Percentiles rank a stretch among this genome's conserved stretches.
phyloP scores from a whole-genome alignment of 1,140 invertebrate genomes.

The Zaprionus taronus region DNA sequence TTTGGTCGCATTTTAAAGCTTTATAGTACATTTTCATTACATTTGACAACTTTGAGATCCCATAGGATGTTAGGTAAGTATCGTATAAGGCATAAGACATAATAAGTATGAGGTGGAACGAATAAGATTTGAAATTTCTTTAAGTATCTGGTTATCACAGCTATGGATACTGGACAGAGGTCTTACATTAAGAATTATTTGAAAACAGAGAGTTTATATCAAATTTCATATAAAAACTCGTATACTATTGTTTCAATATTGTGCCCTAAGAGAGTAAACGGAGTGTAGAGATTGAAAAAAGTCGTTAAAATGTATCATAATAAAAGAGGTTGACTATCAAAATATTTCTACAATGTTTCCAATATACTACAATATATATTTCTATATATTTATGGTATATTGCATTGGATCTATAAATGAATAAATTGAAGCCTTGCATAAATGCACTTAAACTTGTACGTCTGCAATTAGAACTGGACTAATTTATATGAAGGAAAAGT shows the following conservation, averaged over 20 bases:
- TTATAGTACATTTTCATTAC: not conserved
- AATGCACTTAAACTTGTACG: not conserved
- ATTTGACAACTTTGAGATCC: conserved; percentile 14
- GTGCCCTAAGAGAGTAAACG: not conserved
- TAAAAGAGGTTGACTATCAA: not conserved
- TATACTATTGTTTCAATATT: not conserved
- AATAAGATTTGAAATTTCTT: not conserved
- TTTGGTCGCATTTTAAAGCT: conserved; percentile 26
- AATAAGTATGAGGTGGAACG: not conserved
- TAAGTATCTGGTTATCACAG: conserved; percentile 1
- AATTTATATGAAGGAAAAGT: not conserved
- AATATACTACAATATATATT: not conserved
- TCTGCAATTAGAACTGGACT: not conserved
- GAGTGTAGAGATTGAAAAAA: not conserved
- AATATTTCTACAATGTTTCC: not conserved
- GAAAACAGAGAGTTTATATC: not conserved
- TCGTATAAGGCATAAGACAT: not conserved
- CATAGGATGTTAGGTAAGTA: not conserved
- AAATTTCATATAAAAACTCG: not conserved
- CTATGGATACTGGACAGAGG: not conserved
- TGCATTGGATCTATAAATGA: not conserved
- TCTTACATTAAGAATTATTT: not conserved
- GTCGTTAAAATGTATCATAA: not conserved
- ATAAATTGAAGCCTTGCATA: not conserved
- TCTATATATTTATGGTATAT: not conserved